Conservation (phyloP, 2,888 invertebrate genomes). For the Incurvaria masculella region DNA sequence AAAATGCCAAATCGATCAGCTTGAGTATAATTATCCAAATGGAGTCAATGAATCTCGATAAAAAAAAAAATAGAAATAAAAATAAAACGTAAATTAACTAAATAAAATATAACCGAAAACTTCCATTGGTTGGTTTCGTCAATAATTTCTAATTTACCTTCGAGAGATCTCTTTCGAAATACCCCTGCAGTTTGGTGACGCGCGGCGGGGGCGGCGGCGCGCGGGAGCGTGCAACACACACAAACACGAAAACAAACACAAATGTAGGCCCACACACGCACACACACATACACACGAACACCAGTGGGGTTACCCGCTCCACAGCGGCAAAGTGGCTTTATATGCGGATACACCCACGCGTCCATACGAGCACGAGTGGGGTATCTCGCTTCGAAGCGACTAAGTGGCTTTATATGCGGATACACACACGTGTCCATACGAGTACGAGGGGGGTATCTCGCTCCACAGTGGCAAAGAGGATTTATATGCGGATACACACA, state of each 20-base stretch:
- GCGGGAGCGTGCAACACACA: constrained; percentile 60
- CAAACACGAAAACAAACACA: constrained; percentile 59
- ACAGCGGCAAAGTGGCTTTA: too few species aligned
- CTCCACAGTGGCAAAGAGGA: too few species aligned
- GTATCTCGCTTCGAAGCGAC: too few species aligned
- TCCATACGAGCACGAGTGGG: too few species aligned
- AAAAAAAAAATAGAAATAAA: constrained; percentile 29
- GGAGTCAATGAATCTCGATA: constrained; percentile 25
- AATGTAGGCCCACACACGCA: constrained; percentile 30
- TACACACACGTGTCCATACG: too few species aligned
- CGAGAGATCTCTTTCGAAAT: constrained; percentile 96
- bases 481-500: too few species aligned
- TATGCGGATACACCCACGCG: too few species aligned
- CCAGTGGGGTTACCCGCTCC: too few species aligned
- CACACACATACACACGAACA: constrained; percentile 9
- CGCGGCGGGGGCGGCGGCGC: constrained; percentile 51
- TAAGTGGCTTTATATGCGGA: too few species aligned
- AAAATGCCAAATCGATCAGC: not conserved
- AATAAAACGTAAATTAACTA: constrained; percentile 31
- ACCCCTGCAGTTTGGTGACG: constrained; percentile 68
- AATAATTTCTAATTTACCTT: constrained; percentile 71
- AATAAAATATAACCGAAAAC: constrained; percentile 24
- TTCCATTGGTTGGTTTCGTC: constrained; percentile 25
- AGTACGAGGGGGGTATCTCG: too few species aligned
- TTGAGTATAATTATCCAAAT: not conserved